Evolutionary conservation across 2,888 invertebrate genomes (phyloP).

Genomic region (Drosophila diplacantha): DNA sequence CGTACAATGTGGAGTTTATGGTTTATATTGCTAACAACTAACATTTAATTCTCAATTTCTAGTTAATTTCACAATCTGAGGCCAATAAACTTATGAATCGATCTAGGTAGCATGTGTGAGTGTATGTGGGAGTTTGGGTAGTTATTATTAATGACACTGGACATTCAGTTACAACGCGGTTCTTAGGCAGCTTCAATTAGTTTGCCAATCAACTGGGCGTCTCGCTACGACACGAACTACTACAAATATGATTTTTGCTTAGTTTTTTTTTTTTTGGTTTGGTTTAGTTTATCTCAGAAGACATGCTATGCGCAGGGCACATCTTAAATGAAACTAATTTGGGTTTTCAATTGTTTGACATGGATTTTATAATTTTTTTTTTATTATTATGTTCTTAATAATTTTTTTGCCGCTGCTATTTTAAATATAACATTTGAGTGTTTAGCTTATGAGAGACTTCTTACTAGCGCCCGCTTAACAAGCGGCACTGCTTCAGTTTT

Average conservation of each 20-base stretch:
- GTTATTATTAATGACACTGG: slow-evolving; percentile 20
- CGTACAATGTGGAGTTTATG: slow-evolving; percentile 26
- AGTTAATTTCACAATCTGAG: slow-evolving; percentile 58
- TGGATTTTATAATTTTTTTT: slow-evolving; percentile 41
- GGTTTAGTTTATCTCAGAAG: slow-evolving; percentile 17
- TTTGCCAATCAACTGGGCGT: slow-evolving; percentile 18
- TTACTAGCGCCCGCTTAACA: slow-evolving; percentile 31
- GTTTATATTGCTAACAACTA: slow-evolving; percentile 59
- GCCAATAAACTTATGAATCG: slow-evolving; percentile 63
- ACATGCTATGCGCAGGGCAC: slow-evolving; percentile 27
- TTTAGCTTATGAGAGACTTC: slow-evolving; percentile 62
- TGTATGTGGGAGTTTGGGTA: slow-evolving; percentile 8
- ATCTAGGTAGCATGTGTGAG: slow-evolving; percentile 66
- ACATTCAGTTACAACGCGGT: slow-evolving; percentile 11
- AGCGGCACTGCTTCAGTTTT: slow-evolving; percentile 41
- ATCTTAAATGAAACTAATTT: slow-evolving; percentile 59
- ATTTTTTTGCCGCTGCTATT: slow-evolving; percentile 49
- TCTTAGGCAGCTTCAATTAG: slow-evolving; percentile 12
- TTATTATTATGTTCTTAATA: slow-evolving; percentile 60
- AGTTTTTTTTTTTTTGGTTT: slow-evolving; percentile 17
- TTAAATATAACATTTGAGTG: slow-evolving; percentile 61
- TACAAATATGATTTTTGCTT: slow-evolving; percentile 25
- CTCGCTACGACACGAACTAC: slow-evolving; percentile 31
- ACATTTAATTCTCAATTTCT: slow-evolving; percentile 62
- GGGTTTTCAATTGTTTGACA: slow-evolving; percentile 38